Evolutionary conservation across 2,113 vertebrate genomes (phyloP).

Genomic region (Takifugu bimaculatus): DNA sequence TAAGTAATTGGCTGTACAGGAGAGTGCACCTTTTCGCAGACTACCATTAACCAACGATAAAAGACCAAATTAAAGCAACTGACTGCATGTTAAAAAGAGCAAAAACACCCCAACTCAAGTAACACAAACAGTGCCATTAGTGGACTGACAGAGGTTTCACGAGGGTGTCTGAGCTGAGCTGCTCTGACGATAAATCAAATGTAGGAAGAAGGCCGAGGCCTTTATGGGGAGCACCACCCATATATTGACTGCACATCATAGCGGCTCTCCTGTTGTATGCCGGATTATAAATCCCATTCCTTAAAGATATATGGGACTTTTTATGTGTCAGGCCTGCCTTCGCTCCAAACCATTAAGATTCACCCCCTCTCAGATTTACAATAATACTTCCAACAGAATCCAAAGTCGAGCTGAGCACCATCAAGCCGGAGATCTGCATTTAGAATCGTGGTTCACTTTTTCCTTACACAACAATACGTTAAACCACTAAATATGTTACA

Average conservation of each 20-base stretch:
- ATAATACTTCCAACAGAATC: slow-evolving; percentile 5
- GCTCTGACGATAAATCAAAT: slow-evolving; percentile 79
- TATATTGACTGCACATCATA: slow-evolving; percentile 70
- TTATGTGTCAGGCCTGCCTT: slow-evolving; percentile 35
- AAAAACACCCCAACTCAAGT: slow-evolving; percentile 47
- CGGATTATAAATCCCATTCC: slow-evolving; percentile 62
- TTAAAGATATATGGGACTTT: slow-evolving; percentile 53
- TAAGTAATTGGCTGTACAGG: too few species aligned
- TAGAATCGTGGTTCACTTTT: too few species aligned
- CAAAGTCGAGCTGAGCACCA: not conserved
- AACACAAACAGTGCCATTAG: slow-evolving; percentile 79
- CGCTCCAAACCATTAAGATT: not conserved
- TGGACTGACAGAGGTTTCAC: slow-evolving; percentile 78
- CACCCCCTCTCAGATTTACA: not conserved
- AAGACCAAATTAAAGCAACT: not conserved
- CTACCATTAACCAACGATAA: not conserved
- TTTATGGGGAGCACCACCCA: slow-evolving; percentile 75
- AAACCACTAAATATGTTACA: not conserved
- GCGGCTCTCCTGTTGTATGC: slow-evolving; percentile 44
- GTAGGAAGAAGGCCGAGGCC: slow-evolving; percentile 73
- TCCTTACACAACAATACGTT: too few species aligned
- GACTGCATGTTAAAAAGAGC: slow-evolving; percentile 12
- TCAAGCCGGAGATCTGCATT: too few species aligned
- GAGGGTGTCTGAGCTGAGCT: slow-evolving; percentile 72
- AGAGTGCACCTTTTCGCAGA: too few species aligned